Base-by-base conservation (phyloP, 2,113 vertebrate species). In the Murina feae region DNA sequence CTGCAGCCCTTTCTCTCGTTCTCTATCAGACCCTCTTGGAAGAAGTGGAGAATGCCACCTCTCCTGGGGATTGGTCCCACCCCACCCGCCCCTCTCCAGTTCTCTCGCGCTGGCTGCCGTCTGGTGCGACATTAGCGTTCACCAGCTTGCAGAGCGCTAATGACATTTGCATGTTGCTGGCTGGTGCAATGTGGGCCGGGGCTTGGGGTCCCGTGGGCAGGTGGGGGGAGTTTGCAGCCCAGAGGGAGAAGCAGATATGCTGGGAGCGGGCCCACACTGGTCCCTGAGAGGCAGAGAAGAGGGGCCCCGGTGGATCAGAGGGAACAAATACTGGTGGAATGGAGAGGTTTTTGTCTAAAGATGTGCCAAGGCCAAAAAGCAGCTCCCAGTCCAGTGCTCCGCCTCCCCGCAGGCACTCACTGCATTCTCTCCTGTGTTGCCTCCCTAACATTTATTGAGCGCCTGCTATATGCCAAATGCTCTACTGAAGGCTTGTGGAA, bases 91-190 rank as follows among this genome's bases (percentile, higher is more conserved):
- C 18, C 58, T 4, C 11, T 47, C 66, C 81, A 44, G 55, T 72
- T 94, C 91, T 71, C 92, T 9, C 20, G 60, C 25, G 1, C 0
- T 28, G 74, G 74, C 74, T 72, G 72, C 39, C 53, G 28, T 85
- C 92, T 95, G 83, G n/a, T 9, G 47, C 89, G 91, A 81, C 47
- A 9, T 75, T 28, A 55, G 53, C 60, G 0, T 51, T 93, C 93
- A 21, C 79, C 84, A 96, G 72, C 90, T 81, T 89, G 37, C 82
- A 84, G 42, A 55, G 51, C 10, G 39, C 90, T 92, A 23, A 88
- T 95, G 89, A 93, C 39, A 82, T 94, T 97, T 97, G 89, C 71
- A 23, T 95, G 92, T 90, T 47, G 1, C 83, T 90, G 94, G 83
- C 78, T 90, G 58, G 82, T 3, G 13, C 86, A 53, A 58, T 42